A percentile compares a stretch with the other conserved stretches of the same genome.
Conservation (phyloP, 2,797 vertebrate species). For the Neomorphus geoffroyi region DNA sequence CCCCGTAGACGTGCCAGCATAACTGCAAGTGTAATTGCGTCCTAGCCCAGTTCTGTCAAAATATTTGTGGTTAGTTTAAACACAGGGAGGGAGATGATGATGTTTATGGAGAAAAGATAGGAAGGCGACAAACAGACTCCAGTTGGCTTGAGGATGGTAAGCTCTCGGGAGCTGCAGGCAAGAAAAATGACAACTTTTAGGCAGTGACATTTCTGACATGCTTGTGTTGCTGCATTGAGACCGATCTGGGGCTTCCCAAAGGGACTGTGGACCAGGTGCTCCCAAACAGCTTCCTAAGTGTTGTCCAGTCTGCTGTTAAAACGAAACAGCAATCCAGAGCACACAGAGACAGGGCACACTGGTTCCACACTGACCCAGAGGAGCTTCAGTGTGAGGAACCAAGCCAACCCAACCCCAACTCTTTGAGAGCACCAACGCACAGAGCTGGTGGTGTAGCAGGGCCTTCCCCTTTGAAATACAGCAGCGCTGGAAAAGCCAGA, state of each 20-base stretch:
- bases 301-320: not conserved
- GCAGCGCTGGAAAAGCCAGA: not conserved
- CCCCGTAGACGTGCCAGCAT: not conserved
- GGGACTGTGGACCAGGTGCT: not conserved
- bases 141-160: not conserved
- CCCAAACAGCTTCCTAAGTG: not conserved
- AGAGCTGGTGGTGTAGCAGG: not conserved
- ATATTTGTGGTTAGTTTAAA: not conserved
- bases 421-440: not conserved
- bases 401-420: not conserved
- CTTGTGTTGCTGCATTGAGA: not conserved
- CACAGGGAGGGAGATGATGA: not conserved
- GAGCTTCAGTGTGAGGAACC: not conserved
- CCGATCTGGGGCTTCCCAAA: not conserved
- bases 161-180: not conserved
- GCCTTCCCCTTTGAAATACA: not conserved
- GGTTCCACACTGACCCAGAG: accelerated
- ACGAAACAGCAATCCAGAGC: not conserved
- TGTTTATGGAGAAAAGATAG: not conserved
- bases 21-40: not conserved
- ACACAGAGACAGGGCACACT: accelerated
- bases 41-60: conserved; percentile 8
- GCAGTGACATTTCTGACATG: not conserved
- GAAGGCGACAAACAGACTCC: not conserved
- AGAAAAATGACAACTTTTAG: not conserved